These are phyloP conservation scores for Condylura cristata DNA, from an alignment of 2,113 vertebrate genomes.

Conservation along the genomic window DNA sequence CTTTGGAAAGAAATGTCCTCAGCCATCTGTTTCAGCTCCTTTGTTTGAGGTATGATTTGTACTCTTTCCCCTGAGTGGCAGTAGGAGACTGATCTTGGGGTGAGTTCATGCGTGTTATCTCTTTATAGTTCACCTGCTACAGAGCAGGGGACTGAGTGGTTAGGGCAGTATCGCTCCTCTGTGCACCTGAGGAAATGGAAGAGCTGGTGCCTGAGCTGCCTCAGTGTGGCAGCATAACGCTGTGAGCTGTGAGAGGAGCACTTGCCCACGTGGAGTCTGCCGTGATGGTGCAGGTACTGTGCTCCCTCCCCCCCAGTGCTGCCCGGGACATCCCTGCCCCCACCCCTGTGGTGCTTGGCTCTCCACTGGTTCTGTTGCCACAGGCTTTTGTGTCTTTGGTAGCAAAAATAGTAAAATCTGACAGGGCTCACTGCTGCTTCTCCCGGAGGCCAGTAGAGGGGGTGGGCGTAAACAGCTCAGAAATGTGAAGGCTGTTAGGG, in stretches of 20 bases:
- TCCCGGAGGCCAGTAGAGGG: neutral
- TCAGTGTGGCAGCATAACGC: too few relatives aligned
- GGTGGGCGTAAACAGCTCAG: neutral
- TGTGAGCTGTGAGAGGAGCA: too few relatives aligned
- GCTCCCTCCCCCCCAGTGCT: too few relatives aligned
- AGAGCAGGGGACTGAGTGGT: neutral
- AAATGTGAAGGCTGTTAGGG: neutral
- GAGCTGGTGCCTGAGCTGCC: too few relatives aligned
- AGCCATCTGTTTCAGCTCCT: too few relatives aligned
- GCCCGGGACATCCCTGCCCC: fast-evolving
- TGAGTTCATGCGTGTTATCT: neutral
- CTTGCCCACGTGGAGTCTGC: neutral
- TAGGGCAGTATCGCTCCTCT: neutral
- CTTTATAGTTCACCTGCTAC: neutral
- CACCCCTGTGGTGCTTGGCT: too few relatives aligned
- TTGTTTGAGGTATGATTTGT: too few relatives aligned
- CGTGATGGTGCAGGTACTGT: fast-evolving
- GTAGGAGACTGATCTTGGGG: neutral
- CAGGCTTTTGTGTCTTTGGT: neutral
- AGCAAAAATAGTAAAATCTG: neutral
- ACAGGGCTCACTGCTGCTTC: neutral
- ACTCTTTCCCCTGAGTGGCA: neutral
- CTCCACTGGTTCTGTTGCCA: fast-evolving
- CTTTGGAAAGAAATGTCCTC: too few relatives aligned
- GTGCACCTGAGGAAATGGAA: neutral